Evolutionary conservation across 2,113 vertebrate species (phyloP).

Genomic region (Labeo rohita): DNA sequence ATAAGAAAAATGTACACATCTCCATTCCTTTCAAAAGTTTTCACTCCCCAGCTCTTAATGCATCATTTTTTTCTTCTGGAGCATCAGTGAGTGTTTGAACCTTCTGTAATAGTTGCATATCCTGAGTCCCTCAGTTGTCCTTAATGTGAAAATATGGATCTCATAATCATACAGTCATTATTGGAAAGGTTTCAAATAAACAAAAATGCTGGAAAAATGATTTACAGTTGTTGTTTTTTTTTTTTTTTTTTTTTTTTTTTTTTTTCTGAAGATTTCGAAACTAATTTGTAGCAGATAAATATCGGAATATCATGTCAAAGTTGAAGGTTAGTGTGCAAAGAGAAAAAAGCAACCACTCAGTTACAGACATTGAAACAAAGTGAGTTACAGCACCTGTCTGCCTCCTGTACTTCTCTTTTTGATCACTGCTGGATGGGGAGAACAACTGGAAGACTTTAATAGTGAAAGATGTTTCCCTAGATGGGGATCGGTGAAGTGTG

Average conservation of each 20-base stretch:
- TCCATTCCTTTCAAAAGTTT: too few relatives aligned
- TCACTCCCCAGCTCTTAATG: too few relatives aligned
- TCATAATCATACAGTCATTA: too few relatives aligned
- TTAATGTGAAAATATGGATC: too few relatives aligned
- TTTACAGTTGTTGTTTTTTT: background rate
- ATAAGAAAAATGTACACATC: too few relatives aligned
- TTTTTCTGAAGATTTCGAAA: conserved; percentile 8
- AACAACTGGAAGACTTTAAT: background rate
- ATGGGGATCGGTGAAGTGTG: background rate
- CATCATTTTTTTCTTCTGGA: too few relatives aligned
- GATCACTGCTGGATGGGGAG: background rate
- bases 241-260: too few relatives aligned
- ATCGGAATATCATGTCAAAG: background rate
- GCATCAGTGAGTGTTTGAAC: too few relatives aligned
- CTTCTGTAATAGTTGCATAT: too few relatives aligned
- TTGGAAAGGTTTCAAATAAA: too few relatives aligned
- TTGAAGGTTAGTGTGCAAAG: background rate
- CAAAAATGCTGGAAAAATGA: background rate
- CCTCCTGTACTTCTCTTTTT: background rate
- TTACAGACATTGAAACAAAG: background rate
- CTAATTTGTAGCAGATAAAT: background rate
- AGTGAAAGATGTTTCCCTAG: background rate
- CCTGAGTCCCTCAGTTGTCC: too few relatives aligned
- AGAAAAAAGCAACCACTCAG: background rate
- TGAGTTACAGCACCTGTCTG: background rate